A percentile compares a stretch with the other conserved stretches of the same genome.
Evolutionary conservation across 2,797 vertebrate species (phyloP).

Genomic region (Sorex maritimensis): DNA sequence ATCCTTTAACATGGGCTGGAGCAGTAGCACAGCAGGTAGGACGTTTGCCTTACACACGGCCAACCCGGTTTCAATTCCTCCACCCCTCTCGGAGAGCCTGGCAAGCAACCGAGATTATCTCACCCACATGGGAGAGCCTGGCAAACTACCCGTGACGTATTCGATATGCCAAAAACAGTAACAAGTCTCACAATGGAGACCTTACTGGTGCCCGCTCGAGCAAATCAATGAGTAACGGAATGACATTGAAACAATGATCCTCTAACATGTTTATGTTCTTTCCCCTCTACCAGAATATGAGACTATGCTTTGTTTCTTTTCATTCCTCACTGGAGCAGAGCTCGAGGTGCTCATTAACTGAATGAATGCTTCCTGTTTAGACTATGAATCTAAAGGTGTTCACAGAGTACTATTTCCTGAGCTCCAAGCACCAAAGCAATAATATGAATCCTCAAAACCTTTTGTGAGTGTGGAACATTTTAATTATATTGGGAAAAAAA

Average conservation of each 20-base stretch:
- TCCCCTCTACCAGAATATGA: background rate
- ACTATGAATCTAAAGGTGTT: constrained; percentile 32
- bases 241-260: no score
- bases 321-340: background rate
- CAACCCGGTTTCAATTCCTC: no score
- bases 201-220: no score
- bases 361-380: background rate
- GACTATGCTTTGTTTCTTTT: constrained; percentile 7
- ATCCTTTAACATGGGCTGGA: background rate
- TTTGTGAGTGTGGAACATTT: constrained; percentile 21
- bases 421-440: constrained; percentile 26
- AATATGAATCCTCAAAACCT: background rate
- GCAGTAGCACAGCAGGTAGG: no score
- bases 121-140: no score
- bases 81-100: no score
- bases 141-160: no score
- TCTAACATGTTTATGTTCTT: background rate
- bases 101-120: no score
- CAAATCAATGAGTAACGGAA: no score
- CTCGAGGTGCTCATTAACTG: background rate
- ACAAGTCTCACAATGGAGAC: no score
- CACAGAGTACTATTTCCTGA: background rate
- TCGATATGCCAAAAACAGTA: no score
- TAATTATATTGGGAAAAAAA: constrained; percentile 41
- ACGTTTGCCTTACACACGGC: no score